Evolutionary conservation across 1,140 invertebrate genomes (phyloP), one percentile per base, ranked within the genome.

Genomic region (Sycobia sp.): DNA sequence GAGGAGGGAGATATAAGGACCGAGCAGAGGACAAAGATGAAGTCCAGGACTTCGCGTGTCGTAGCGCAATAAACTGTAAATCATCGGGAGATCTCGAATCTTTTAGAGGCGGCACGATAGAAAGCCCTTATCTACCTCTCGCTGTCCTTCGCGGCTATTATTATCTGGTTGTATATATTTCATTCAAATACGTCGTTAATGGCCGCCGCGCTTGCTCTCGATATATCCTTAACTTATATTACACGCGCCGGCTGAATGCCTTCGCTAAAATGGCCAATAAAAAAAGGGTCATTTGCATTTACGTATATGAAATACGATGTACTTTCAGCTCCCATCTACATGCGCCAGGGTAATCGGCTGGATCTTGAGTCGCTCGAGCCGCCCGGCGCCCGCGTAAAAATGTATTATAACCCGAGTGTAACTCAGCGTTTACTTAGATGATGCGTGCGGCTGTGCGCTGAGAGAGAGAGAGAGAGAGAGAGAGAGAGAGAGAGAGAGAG

Each of bases 51-150:
- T 18, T 76, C 68, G 73, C 74, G 69, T 77, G 76, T 67, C 69
- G 54, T 43, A 63, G 57, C 65, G 67, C 67, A 69, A 77, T 79
- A 75, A 78, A 73, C 70, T 69, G 77, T 78, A 77, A 78, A 79
- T 79, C 77, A 78, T 70, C 49, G 53, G n/a, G 59, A 67, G 62
- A 71, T 69, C 71, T 73, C 68, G 38, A 70, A 73, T 76, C 67
- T 71, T 75, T 75, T 71, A 72, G 68, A 61, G 71, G 66, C 71
- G 27, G 38, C 27, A 51, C 25, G 53, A 50, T 63, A 43, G 55
- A 53, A 46, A 4, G 16, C 4, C n/a, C 47, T 58, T 58, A 64
- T 58, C 54, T 44, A 62, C 62, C 59, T 69, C 59, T 64, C 29
- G 43, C 36, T 63, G 59, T 55, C 60, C 51, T 49, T 62, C 32